These are phyloP conservation scores for Baronia brevicornis DNA, from an alignment of 2,888 invertebrate genomes.

Conservation along the genomic window DNA sequence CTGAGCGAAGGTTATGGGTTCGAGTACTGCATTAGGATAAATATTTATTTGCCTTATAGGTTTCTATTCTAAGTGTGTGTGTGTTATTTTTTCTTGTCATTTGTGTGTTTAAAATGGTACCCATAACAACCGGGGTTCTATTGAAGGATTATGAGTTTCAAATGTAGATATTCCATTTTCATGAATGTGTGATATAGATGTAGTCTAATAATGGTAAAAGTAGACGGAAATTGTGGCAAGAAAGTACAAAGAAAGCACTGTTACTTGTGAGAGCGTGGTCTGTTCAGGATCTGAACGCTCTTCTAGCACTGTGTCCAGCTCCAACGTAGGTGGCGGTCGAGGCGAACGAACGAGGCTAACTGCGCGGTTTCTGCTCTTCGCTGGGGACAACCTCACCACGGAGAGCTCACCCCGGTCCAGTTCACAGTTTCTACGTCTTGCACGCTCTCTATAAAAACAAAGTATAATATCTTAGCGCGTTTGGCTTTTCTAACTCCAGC, in stretches of 20 bases:
- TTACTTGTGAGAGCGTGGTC: constrained; percentile 70
- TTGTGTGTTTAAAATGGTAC: no score
- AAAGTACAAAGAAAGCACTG: constrained; percentile 8
- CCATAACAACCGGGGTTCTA: no score
- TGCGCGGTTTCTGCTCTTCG: constrained; percentile 46
- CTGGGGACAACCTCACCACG: constrained; percentile 80
- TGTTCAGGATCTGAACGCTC: constrained; percentile 88
- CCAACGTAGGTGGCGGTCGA: constrained; percentile 84
- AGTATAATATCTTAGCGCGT: no score
- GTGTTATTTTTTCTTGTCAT: no score
- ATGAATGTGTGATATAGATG: no score
- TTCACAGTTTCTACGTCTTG: constrained; percentile 86
- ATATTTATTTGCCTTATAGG: no score
- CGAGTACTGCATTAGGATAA: no score
- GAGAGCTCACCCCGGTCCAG: constrained; percentile 88
- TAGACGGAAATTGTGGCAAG: constrained; percentile 3
- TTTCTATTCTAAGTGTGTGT: no score
- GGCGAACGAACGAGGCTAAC: constrained; percentile 75
- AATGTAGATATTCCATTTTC: no score
- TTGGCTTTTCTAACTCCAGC: neutral
- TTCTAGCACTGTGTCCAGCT: constrained; percentile 89
- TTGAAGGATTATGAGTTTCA: no score
- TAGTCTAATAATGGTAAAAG: no score
- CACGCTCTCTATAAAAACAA: constrained; percentile 78
- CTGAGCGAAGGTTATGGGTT: no score